Evolutionary conservation across 2,888 invertebrate genomes (phyloP), one percentile per base, ranked within the genome.

Genomic region (Cancer borealis): DNA sequence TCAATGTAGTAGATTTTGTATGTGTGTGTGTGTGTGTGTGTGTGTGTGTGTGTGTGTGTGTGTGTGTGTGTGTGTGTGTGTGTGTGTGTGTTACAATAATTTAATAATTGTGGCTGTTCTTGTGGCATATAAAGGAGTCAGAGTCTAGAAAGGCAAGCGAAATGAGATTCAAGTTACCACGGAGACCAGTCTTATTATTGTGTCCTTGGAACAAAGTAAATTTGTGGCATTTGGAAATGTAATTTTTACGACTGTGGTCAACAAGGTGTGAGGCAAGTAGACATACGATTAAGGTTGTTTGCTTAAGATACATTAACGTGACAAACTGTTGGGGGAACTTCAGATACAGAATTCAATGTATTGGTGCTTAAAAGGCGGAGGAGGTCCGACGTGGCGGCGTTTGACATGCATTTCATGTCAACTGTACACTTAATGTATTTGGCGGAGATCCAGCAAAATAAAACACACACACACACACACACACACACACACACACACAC

Each of bases 211-310:
- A n/a, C 1, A 73, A 73, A 73, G 73, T n/a, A 73, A 73, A 8
- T 73, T 0, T 73, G 73, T 10, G 73, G 73, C 73, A 26, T 73
- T 73, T 73, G 10, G 73, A 73, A 73, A 73, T 73, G 73, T 73
- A 6, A 73, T 73, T 73, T 73, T 73, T 73, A 73, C 73, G 73
- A 73, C 73, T 73, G 73, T 73, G 73, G 73, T 10, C 73, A 21
- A 10, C 73, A 26, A 73, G 26, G 73, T 73, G 73, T 73, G 73
- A 73, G 73, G 73, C n/a, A 73, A 73, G 73, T 26, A 73, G 26
- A 73, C 73, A 73, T 73, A 26, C 73, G 73, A 73, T 73, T 73
- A 73, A 73, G 73, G 73, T 73, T 73, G 73, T 73, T 73, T 73
- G 73, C 73, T 26, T 73, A 73, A 73, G 73, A 26, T 10, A 10